Evolutionary conservation across 2,888 invertebrate species (phyloP), one percentile per base, ranked within the genome.

Genomic region (Eilema caniola): DNA sequence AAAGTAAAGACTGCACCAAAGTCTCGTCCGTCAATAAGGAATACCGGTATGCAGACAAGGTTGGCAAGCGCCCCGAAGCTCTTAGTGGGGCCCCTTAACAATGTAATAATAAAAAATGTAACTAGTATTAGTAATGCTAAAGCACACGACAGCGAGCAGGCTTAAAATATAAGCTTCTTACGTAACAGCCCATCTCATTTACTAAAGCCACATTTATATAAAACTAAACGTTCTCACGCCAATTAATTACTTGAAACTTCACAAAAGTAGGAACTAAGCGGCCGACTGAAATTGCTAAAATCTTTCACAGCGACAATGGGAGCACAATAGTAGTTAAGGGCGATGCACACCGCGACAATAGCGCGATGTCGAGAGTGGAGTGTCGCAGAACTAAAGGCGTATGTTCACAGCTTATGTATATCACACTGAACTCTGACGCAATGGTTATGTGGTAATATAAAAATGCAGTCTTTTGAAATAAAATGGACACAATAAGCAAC

Each of bases 281-380:
- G 70, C 70, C 72, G 71, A 62, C 66, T 82, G 64, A 81, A 81
- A 81, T 81, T 83, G 75, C 77, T 75, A 65, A 75, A 81, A 81
- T 83, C 81, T 81, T 74, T 83, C 72, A 75, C 79, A 67, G 74
- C 70, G 69, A 78, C 78, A 82, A 76, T 73, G 71, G 67, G 66
- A 72, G 69, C 71, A 77, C 75, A 77, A 73, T 77, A 74, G 76
- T 70, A 74, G 78, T 72, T 78, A 75, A 83, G 73, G 73, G 57
- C 65, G 41, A 62, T 73, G 70, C 66, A 73, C 68, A 80, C 41
- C 66, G 66, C 57, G 72, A 65, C 68, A 59, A 66, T 60, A 33
- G 66, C 4, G 71, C 23, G 37, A 10, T 14, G 57, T 56, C 28
- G 28, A n/a, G 56, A 20, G 59, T 28, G 59, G 53, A 23, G 37